Conservation (phyloP, 2,888 invertebrate genomes). For the Euplagia quadripunctaria region DNA sequence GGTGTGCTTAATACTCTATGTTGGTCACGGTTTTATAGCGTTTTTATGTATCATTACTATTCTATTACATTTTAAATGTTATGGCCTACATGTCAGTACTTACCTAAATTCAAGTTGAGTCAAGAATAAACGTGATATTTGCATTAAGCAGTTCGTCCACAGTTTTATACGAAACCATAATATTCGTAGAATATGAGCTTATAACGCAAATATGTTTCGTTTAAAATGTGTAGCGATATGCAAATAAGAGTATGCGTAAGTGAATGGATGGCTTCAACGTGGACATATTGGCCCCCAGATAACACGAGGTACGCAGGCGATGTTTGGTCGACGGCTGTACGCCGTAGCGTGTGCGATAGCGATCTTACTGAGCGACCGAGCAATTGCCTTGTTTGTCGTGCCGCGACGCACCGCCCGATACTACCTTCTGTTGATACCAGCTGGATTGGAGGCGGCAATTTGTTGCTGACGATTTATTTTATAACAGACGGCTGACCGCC, state of each 20-base stretch:
- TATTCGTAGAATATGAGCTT: slow-evolving; percentile 29
- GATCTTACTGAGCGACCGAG: slow-evolving; percentile 69
- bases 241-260: slow-evolving; percentile 53
- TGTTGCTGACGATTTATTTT: slow-evolving; percentile 49
- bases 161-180: slow-evolving; percentile 25
- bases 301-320: slow-evolving; percentile 53
- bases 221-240: slow-evolving; percentile 52
- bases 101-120: slow-evolving; percentile 9
- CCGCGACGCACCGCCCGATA: slow-evolving; percentile 50
- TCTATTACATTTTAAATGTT: slow-evolving; percentile 45
- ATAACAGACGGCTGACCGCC: slow-evolving; percentile 34
- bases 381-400: slow-evolving; percentile 83
- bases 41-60: slow-evolving; percentile 43
- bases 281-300: slow-evolving; percentile 62
- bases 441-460: slow-evolving; percentile 59
- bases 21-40: slow-evolving; percentile 50
- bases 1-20: slow-evolving; percentile 41
- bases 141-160: not conserved
- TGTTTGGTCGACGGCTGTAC: slow-evolving; percentile 57
- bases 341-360: slow-evolving; percentile 71
- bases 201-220: slow-evolving; percentile 34
- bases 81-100: slow-evolving; percentile 11
- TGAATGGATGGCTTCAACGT: slow-evolving; percentile 59
- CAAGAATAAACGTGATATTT: not conserved
- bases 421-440: slow-evolving; percentile 45